Evolutionary conservation across 2,888 invertebrate genomes (phyloP), one percentile per base, ranked within the genome.

Genomic region (Lathronympha strigana): DNA sequence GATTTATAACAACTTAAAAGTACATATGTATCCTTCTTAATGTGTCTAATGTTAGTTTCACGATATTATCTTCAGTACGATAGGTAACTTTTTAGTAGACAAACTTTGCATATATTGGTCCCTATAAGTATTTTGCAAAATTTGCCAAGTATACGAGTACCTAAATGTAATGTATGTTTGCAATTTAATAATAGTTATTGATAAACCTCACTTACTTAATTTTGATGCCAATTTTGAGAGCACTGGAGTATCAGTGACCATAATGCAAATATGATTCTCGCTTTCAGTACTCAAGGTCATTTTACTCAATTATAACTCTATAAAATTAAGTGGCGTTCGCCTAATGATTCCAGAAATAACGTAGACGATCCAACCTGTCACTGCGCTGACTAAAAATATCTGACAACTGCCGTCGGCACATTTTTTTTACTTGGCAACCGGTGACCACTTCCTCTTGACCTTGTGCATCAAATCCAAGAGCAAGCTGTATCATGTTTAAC

Each of bases 391-490:
- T 88, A 86, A 82, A 89, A 88, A 88, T 87, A 88, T 76, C 71
- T 81, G 73, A 79, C 81, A 81, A 79, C 76, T 78, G 81, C 77
- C 82, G 77, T 73, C 78, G 75, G 73, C 77, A 79, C 74, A 80
- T 81, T 84, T 84, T 84, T n/a, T 84, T 49, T 79, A 75, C 77
- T 82, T 83, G 79, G 80, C 79, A 77, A 75, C 77, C 76, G 77
- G 80, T 81, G 80, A 82, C 80, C 78, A 77, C 83, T 88, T 85
- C 81, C 81, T 83, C 77, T 76, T 76, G 81, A 84, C 90, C 90
- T 90, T 89, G 88, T 72, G 64, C 74, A 72, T 67, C 76, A 74
- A 77, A 81, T 81, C 81, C 80, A 80, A 85, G 81, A 87, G 81
- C 79, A 76, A 75, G 72, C 78, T 77, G 73, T 72, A 72, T 74